Base-by-base conservation (phyloP, 2,113 vertebrate genomes). In the Fukomys damarensis region DNA sequence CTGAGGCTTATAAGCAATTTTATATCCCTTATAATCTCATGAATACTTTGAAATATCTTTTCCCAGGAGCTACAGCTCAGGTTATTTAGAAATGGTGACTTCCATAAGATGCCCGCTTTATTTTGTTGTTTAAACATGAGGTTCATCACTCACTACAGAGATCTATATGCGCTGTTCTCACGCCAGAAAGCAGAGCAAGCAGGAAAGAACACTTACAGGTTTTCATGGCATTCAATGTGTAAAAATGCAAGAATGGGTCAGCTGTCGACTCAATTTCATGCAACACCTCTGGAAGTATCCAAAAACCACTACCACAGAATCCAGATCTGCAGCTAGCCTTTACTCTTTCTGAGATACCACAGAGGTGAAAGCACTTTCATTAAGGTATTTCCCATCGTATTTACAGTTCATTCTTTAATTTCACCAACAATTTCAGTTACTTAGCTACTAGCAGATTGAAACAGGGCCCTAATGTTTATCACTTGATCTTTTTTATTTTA, bases 1-100 rank as follows among this genome's bases (percentile, higher is more conserved):
- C 94, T 41, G 79, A 77, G 54, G 7, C 94, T 35, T 52, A 30
- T 52, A 72, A 91, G 49, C 17, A 89, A 93, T 65, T 80, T 91
- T 70, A 86, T 49, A n/a, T 65, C 61, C 28, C 52, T 80, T 49
- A 52, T 72, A 66, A 79, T 68, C 54, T 61, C 1, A 2, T 46
- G n/a, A 90, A 80, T n/a, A 87, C 35, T 95, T 43, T 65, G 58
- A 91, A 81, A 82, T 74, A 46, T 22, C 76, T 86, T 26, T 70
- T 72, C 58, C 77, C 70, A 28, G 17, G 14, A 32, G 17, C 43
- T 76, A 13, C 0, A 19, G 43, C 43, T 85, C 74, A 63, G n/a
- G 61, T 61, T 22, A 7, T 74, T 52, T 61, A 89, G 56, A 20
- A 88, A 97, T 28, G 24, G 22, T 9, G 24, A 77, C 52, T 84